Conservation (phyloP, 2,113 vertebrate genomes). For the Recurvirostra avosetta region DNA sequence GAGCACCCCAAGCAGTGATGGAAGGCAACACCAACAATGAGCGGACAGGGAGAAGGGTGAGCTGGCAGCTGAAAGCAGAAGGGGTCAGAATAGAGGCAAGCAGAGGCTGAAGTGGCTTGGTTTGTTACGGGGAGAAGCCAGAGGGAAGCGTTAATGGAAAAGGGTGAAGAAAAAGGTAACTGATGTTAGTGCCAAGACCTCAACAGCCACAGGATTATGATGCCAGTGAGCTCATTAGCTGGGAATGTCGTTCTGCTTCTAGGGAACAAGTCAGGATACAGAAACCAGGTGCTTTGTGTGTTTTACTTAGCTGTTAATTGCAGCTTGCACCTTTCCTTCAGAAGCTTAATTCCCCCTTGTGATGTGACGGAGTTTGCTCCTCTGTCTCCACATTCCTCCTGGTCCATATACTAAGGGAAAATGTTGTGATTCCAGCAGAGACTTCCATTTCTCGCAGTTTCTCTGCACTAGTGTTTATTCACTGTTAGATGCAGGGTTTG, state of each 20-base stretch:
- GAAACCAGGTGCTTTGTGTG: neutral
- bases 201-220: conserved; percentile 4
- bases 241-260: neutral
- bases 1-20: neutral
- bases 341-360: neutral
- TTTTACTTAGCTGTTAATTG: conserved; percentile 15
- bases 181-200: neutral
- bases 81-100: neutral
- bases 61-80: neutral
- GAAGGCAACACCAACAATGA: neutral
- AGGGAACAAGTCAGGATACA: neutral
- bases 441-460: neutral
- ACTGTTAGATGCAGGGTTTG: neutral
- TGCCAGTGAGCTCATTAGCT: conserved; percentile 22
- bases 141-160: neutral
- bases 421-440: neutral
- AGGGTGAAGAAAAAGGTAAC: neutral
- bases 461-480: neutral
- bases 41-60: neutral
- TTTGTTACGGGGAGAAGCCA: neutral
- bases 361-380: neutral
- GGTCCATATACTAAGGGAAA: neutral
- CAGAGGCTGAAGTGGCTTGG: neutral
- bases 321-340: neutral
- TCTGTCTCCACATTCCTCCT: neutral